phyloP scores from a whole-genome alignment of 2,888 invertebrate genomes.

The Harpagoxenus sublaevis region DNA sequence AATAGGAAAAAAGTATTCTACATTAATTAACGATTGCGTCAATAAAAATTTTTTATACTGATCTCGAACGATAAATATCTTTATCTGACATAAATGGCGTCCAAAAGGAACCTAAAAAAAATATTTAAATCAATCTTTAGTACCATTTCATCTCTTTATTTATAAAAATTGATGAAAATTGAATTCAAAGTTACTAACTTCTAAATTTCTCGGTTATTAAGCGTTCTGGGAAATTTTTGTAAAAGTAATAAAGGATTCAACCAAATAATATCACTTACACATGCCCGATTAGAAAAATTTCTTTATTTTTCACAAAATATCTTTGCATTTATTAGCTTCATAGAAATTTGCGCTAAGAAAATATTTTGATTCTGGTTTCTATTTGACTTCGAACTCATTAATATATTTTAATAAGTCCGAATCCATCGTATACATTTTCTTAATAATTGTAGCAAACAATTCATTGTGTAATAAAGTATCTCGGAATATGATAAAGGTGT shows the following conservation, averaged over 20 bases:
- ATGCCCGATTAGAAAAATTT: not conserved
- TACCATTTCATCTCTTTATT: not conserved
- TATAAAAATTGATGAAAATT: not conserved
- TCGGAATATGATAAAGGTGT: not conserved
- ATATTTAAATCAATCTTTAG: not conserved
- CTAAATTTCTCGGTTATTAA: not conserved
- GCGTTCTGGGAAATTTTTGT: not conserved
- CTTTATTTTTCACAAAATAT: slow-evolving; percentile 44
- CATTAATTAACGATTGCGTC: not conserved
- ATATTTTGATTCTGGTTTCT: slow-evolving; percentile 3
- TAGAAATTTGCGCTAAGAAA: not conserved
- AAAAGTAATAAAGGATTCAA: not conserved
- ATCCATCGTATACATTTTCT: not conserved
- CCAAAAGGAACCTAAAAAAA: not conserved
- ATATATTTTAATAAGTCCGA: not conserved
- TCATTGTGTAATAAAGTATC: not conserved
- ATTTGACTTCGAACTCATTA: not conserved
- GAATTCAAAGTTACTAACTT: not conserved
- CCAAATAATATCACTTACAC: not conserved
- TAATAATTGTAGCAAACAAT: not conserved
- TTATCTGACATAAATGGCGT: not conserved
- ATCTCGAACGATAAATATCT: not conserved
- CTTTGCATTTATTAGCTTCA: not conserved
- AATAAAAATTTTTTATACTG: not conserved
- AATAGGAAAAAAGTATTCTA: not conserved